phyloP scores from a whole-genome alignment of 2,113 vertebrate species.

The Sylvia atricapilla region DNA sequence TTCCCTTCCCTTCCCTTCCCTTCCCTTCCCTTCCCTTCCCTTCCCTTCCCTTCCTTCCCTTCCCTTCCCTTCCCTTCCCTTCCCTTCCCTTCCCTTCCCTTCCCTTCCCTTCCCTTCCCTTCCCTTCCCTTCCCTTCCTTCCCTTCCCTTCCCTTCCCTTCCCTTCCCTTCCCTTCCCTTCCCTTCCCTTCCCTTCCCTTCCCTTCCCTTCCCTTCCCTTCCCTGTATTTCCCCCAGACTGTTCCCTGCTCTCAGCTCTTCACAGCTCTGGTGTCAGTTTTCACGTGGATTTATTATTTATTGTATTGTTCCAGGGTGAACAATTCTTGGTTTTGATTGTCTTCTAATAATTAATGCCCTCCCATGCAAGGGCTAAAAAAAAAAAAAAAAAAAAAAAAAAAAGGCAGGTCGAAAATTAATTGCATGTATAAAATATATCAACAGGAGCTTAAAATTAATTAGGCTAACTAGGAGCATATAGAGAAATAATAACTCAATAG shows the following conservation, averaged over 20 bases:
- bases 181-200: too few relatives aligned
- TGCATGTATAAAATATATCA: conserved; percentile 48
- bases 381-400: neutral
- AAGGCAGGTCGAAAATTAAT: conserved; percentile 52
- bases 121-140: neutral
- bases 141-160: too few relatives aligned
- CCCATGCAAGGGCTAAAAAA: conserved; percentile 5
- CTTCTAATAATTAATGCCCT: neutral
- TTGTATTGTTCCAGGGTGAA: neutral
- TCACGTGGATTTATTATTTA: neutral
- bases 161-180: neutral
- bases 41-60: neutral
- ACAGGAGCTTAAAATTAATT: conserved; percentile 68
- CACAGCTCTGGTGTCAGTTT: neutral
- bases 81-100: neutral
- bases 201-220: neutral
- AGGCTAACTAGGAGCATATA: conserved; percentile 66
- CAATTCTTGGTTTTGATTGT: neutral
- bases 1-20: too few relatives aligned
- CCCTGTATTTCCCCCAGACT: too few relatives aligned
- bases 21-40: neutral
- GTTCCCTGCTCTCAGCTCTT: rapidly evolving
- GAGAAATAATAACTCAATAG: conserved; percentile 64
- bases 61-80: neutral
- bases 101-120: too few relatives aligned